Percentiles rank a stretch among this genome's conserved stretches.
phyloP scores from a whole-genome alignment of 2,113 vertebrate species.

The Boulengeromyrus knoepffleri region DNA sequence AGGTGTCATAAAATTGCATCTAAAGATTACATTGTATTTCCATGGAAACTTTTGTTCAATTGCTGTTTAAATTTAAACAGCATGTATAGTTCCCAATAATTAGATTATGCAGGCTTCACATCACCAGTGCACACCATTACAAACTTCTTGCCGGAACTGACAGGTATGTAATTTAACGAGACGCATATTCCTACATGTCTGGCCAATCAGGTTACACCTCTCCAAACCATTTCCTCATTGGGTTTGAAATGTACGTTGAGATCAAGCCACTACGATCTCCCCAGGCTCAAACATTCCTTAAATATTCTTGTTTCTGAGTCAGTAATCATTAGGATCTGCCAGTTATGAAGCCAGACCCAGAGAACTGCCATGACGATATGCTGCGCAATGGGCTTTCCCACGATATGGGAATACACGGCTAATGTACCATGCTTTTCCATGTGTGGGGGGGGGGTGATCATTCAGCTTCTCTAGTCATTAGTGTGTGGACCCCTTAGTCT shows the following conservation, averaged over 20 bases:
- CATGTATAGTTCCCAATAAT: neutral
- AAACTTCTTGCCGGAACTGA: neutral
- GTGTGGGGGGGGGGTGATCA: neutral
- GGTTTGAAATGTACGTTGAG: neutral
- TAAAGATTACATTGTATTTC: neutral
- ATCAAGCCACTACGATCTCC: neutral
- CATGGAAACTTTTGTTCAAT: neutral
- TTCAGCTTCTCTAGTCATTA: neutral
- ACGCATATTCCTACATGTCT: neutral
- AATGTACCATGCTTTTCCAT: neutral
- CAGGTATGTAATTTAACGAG: neutral
- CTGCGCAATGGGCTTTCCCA: neutral
- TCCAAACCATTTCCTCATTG: neutral
- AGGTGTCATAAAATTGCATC: neutral
- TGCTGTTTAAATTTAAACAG: neutral
- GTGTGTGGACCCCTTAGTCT: neutral
- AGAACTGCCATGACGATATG: neutral
- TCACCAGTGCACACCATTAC: neutral
- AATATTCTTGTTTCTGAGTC: neutral
- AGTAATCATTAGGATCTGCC: neutral
- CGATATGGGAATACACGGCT: neutral
- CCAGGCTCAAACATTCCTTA: neutral
- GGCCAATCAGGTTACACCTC: neutral
- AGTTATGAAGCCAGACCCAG: neutral
- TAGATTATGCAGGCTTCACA: neutral